These are phyloP conservation scores for Goniozus legneri DNA, from an alignment of 1,140 invertebrate genomes.

Conservation along the genomic window DNA sequence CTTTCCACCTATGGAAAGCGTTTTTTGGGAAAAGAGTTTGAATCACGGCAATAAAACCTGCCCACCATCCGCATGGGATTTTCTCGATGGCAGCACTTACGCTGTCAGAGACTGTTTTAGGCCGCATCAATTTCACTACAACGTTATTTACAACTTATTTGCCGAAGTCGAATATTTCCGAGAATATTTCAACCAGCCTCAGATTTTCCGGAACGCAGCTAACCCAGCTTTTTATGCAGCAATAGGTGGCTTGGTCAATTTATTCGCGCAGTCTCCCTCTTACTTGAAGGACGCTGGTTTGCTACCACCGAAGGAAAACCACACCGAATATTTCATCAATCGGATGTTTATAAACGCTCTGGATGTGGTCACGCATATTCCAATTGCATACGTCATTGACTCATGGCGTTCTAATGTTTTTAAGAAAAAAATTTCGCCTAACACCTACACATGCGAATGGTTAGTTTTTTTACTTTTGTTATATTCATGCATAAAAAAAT, in stretches of 20 bases:
- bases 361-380: slow-evolving; percentile 80
- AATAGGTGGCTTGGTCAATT: slow-evolving; percentile 80
- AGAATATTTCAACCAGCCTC: slow-evolving; percentile 72
- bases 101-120: slow-evolving; percentile 80
- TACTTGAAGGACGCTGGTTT: slow-evolving; percentile 75
- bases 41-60: slow-evolving; percentile 63
- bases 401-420: slow-evolving; percentile 83
- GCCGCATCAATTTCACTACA: slow-evolving; percentile 65
- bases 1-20: slow-evolving; percentile 41
- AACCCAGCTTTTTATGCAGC: slow-evolving; percentile 90
- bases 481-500: not conserved
- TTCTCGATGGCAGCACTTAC: slow-evolving; percentile 67
- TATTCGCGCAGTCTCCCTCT: slow-evolving; percentile 74
- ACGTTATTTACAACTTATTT: slow-evolving; percentile 76
- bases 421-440: slow-evolving; percentile 63
- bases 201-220: slow-evolving; percentile 72
- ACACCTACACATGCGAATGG: slow-evolving; percentile 75
- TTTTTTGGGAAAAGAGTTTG: slow-evolving; percentile 60
- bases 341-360: slow-evolving; percentile 71
- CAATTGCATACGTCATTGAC: slow-evolving; percentile 82
- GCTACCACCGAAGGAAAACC: slow-evolving; percentile 58
- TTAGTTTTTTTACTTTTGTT: not conserved
- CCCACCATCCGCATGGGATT: slow-evolving; percentile 79
- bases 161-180: slow-evolving; percentile 80
- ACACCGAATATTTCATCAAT: slow-evolving; percentile 67